Conservation (phyloP, 2,797 vertebrate genomes). For the Typhlichthys eigenmanni region DNA sequence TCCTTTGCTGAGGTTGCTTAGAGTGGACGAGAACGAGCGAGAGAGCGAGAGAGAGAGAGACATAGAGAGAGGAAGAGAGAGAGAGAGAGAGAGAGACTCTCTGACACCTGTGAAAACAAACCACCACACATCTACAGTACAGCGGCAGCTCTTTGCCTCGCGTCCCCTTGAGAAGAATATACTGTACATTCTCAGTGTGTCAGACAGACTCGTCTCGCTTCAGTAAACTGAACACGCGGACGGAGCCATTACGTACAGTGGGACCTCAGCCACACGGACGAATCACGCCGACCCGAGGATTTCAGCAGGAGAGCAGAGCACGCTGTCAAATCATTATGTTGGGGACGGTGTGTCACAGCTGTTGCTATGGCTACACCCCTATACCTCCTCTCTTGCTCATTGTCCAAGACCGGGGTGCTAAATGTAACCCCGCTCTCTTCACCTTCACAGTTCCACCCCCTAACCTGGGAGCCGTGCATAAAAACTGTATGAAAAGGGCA, state of each 20-base stretch:
- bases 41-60: not conserved
- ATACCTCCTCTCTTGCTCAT: not conserved
- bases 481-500: too few species aligned
- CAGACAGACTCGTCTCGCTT: not conserved
- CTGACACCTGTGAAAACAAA: conserved; percentile 3
- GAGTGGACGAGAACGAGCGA: not conserved
- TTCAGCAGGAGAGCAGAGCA: not conserved
- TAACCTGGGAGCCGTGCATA: not conserved
- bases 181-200: not conserved
- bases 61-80: not conserved
- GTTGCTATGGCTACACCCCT: conserved; percentile 34
- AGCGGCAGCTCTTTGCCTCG: not conserved
- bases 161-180: not conserved
- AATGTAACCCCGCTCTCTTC: too few species aligned
- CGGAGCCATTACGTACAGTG: not conserved
- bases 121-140: not conserved
- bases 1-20: conserved; percentile 2
- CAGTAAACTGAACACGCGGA: not conserved
- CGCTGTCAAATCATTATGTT: conserved; percentile 20
- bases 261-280: not conserved
- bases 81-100: not conserved
- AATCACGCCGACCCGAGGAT: not conserved
- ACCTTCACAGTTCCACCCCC: not conserved
- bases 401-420: not conserved
- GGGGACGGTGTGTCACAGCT: conserved; percentile 49